Evolutionary conservation across 2,888 invertebrate genomes (phyloP).

Genomic region (Norana najaformis): DNA sequence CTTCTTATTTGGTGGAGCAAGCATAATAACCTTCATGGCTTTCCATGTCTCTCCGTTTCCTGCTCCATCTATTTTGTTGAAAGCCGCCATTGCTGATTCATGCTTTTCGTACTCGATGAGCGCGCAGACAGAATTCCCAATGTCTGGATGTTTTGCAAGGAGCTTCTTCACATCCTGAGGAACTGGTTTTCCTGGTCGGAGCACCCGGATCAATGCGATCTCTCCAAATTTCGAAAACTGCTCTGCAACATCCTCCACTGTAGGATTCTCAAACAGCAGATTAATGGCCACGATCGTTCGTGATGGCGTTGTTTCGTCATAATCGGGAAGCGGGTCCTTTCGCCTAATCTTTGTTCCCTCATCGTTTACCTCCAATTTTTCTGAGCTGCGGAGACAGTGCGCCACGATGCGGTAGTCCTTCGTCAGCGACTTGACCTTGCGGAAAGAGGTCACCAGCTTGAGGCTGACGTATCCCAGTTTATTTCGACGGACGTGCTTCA

Average conservation of each 20-base stretch:
- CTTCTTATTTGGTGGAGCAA: constrained; percentile 48
- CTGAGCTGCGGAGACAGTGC: constrained; percentile 77
- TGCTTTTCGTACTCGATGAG: constrained; percentile 87
- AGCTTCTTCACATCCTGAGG: constrained; percentile 89
- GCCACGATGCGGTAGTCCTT: constrained; percentile 93
- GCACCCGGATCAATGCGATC: constrained; percentile 83
- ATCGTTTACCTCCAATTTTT: constrained; percentile 84
- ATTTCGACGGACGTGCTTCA: constrained; percentile 91
- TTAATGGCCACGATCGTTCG: constrained; percentile 85
- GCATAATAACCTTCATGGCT: constrained; percentile 57
- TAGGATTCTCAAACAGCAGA: constrained; percentile 81
- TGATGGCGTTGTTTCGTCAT: constrained; percentile 90
- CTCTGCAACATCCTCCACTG: constrained; percentile 88
- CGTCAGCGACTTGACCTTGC: constrained; percentile 88
- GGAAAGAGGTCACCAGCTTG: constrained; percentile 91
- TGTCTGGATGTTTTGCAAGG: constrained; percentile 84
- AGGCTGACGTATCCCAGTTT: constrained; percentile 93
- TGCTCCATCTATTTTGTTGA: constrained; percentile 64
- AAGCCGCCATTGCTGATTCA: constrained; percentile 80
- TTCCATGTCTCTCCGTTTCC: constrained; percentile 57
- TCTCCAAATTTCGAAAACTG: constrained; percentile 83
- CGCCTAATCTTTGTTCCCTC: constrained; percentile 88
- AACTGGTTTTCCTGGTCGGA: constrained; percentile 84
- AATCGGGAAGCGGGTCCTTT: constrained; percentile 80
- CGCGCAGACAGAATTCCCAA: constrained; percentile 79